Evolutionary conservation across 53 echinoderm and acorn worm genomes (phyloP).

Genomic region (Paelopatides confundens): DNA sequence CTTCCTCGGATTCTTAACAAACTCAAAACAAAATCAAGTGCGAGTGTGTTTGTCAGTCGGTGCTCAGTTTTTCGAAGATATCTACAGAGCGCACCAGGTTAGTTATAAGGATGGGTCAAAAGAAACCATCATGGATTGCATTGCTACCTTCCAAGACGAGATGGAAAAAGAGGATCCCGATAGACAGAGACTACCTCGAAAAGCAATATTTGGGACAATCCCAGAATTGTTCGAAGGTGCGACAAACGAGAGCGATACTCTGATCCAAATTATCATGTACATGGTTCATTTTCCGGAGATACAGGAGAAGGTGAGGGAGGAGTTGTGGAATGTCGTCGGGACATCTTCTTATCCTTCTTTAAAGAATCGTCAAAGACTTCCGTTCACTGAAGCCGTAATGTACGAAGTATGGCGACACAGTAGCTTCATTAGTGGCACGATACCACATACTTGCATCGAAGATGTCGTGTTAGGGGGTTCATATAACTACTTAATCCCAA

Average conservation of each 20-base stretch:
- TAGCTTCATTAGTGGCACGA: slow-evolving; percentile 6
- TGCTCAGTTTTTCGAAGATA: background rate
- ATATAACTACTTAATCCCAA: background rate
- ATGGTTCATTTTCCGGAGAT: slow-evolving; percentile 26
- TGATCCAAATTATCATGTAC: slow-evolving; percentile 31
- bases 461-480: slow-evolving; percentile 14
- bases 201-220: background rate
- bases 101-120: slow-evolving; percentile 17
- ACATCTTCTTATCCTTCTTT: slow-evolving; percentile 4
- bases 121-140: slow-evolving; percentile 20
- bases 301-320: slow-evolving; percentile 27
- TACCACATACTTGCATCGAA: background rate
- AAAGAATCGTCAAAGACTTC: background rate
- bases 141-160: slow-evolving; percentile 28
- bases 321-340: background rate
- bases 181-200: background rate
- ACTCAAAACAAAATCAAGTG: slow-evolving; percentile 7
- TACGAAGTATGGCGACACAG: slow-evolving; percentile 31
- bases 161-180: slow-evolving; percentile 22
- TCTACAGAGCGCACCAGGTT: slow-evolving; percentile 10
- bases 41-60: slow-evolving; percentile 2
- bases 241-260: background rate
- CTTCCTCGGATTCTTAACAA: slow-evolving; percentile 7
- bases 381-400: slow-evolving; percentile 19
- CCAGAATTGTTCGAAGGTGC: slow-evolving; percentile 6